Evolutionary conservation across 1,140 invertebrate genomes (phyloP).

Genomic region (Metaphire vulgaris): DNA sequence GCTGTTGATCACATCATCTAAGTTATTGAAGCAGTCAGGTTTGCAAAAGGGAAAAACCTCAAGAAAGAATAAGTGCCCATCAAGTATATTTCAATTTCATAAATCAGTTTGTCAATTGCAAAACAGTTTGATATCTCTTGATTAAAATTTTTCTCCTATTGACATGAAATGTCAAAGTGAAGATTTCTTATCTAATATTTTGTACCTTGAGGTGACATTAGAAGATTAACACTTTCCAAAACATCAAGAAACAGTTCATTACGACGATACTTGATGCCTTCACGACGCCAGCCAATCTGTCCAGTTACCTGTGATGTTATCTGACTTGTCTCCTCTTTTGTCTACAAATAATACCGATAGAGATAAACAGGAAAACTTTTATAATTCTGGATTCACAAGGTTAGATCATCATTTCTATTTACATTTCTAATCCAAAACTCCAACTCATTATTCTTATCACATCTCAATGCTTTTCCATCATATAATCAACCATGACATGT

Average conservation of each 20-base stretch:
- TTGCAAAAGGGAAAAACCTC: too few species aligned
- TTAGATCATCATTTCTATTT: not conserved
- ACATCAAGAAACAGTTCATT: slow-evolving; percentile 99
- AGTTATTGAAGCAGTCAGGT: not conserved
- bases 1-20: not conserved
- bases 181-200: not conserved
- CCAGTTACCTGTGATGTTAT: slow-evolving; percentile 99
- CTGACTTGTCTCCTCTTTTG: slow-evolving; percentile 98
- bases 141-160: not conserved
- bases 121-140: too few species aligned
- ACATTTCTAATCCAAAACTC: not conserved
- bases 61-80: not conserved
- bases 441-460: not conserved
- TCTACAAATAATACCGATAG: slow-evolving; percentile 56
- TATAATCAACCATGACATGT: too few species aligned
- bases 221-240: slow-evolving; percentile 94
- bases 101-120: too few species aligned
- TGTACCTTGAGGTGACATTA: slow-evolving; percentile 97
- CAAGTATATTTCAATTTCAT: not conserved
- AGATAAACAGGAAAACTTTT: too few species aligned
- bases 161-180: not conserved
- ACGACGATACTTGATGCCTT: slow-evolving; percentile 97
- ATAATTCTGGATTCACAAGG: too few species aligned
- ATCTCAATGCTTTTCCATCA: not conserved
- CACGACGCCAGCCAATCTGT: slow-evolving; percentile 97